Evolutionary conservation across 2,888 invertebrate genomes (phyloP).

Genomic region (Hydriomena furcata): DNA sequence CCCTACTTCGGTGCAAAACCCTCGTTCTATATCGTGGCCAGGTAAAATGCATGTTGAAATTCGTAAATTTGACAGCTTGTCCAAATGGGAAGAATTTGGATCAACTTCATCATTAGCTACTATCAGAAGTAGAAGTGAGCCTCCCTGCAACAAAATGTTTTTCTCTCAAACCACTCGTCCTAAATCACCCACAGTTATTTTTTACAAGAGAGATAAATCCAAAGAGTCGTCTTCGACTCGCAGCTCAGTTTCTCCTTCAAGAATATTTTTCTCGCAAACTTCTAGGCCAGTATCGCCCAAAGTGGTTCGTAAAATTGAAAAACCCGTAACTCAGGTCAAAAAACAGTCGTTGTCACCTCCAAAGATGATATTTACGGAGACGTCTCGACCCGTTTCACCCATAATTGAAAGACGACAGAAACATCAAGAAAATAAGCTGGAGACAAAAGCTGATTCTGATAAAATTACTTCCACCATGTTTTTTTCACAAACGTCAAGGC

Average conservation of each 20-base stretch:
- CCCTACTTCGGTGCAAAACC: conserved; percentile 79
- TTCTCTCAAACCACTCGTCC: conserved; percentile 79
- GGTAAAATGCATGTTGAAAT: conserved; percentile 81
- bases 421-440: conserved; percentile 38
- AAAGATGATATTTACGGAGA: conserved; percentile 66
- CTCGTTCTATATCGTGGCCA: conserved; percentile 84
- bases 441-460: conserved; percentile 40
- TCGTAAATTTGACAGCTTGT: conserved; percentile 75
- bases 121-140: conserved; percentile 86
- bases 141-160: conserved; percentile 80
- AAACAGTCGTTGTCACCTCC: conserved; percentile 56
- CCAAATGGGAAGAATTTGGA: conserved; percentile 68
- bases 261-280: conserved; percentile 62
- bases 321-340: conserved; percentile 37
- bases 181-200: conserved; percentile 68
- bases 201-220: conserved; percentile 58
- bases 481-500: conserved; percentile 72
- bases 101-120: conserved; percentile 75
- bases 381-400: conserved; percentile 67
- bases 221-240: conserved; percentile 38
- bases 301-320: conserved; percentile 45
- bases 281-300: conserved; percentile 67
- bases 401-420: conserved; percentile 43
- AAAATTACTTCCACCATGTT: conserved; percentile 57
- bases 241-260: conserved; percentile 56